Conservation (phyloP, 2,888 invertebrate genomes). For the Dynastes grantii region DNA sequence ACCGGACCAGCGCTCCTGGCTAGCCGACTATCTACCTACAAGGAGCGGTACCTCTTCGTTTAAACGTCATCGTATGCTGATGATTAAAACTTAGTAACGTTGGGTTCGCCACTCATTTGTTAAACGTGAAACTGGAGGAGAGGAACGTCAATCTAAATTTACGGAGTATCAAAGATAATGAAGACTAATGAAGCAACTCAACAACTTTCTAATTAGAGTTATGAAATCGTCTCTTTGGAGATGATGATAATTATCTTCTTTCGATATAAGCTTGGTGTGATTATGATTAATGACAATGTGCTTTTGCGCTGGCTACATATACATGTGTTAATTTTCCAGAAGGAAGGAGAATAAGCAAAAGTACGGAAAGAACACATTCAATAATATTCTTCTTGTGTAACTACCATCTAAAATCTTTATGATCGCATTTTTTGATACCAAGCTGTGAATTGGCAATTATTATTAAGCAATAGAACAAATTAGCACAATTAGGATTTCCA, state of each 20-base stretch:
- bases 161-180: slow-evolving; percentile 47
- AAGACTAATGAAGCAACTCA: slow-evolving; percentile 50
- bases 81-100: slow-evolving; percentile 1
- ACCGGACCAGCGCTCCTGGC: slow-evolving; percentile 10
- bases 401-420: too few relatives aligned
- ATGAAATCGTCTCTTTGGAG: slow-evolving; percentile 9
- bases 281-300: slow-evolving; percentile 25
- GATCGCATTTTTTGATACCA: too few relatives aligned
- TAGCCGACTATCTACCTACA: not conserved
- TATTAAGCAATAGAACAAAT: too few relatives aligned
- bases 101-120: not conserved
- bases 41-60: not conserved
- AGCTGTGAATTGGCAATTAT: too few relatives aligned
- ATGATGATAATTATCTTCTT: slow-evolving; percentile 33
- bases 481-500: too few relatives aligned
- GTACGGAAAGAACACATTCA: too few relatives aligned
- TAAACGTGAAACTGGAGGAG: not conserved
- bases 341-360: too few relatives aligned
- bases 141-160: slow-evolving; percentile 47
- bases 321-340: not conserved
- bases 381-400: too few relatives aligned
- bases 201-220: slow-evolving; percentile 50
- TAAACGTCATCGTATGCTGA: slow-evolving; percentile 1
- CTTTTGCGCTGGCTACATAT: not conserved
- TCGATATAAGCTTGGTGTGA: not conserved